Conservation (phyloP, 2,113 vertebrate genomes). For the Rutilus rutilus region DNA sequence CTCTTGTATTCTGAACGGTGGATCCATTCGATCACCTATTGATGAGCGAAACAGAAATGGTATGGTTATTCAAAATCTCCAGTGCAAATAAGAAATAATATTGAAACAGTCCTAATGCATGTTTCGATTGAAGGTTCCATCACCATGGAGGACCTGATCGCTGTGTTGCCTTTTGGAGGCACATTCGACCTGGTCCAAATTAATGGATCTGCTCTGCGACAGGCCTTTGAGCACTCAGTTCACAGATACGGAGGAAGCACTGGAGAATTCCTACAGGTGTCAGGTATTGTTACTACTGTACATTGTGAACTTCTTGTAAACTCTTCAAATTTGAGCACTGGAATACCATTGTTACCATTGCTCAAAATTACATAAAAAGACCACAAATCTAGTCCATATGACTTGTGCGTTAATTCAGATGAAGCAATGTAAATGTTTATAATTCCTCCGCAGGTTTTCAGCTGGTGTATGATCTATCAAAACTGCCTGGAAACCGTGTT, state of each 20-base stretch:
- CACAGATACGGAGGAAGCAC: constrained; percentile 76
- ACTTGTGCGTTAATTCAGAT: not conserved
- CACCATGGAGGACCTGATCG: constrained; percentile 85
- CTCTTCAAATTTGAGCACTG: not conserved
- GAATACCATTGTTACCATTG: not conserved
- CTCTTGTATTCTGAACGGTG: constrained; percentile 86
- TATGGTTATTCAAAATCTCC: constrained; percentile 53
- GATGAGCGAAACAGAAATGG: constrained; percentile 83
- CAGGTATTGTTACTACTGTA: constrained; percentile 72
- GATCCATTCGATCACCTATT: constrained; percentile 83
- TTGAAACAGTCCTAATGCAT: not conserved
- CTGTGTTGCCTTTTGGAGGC: constrained; percentile 89
- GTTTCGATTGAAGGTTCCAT: constrained; percentile 79
- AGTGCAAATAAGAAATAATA: not conserved
- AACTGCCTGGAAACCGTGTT: constrained; percentile 73
- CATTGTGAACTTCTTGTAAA: not conserved
- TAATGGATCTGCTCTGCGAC: constrained; percentile 85
- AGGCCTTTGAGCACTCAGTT: constrained; percentile 88
- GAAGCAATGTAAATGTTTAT: not conserved
- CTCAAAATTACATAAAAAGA: not conserved
- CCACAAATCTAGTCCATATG: not conserved
- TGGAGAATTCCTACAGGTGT: constrained; percentile 93
- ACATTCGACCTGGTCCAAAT: constrained; percentile 86
- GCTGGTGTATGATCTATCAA: constrained; percentile 81
- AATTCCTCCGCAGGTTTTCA: constrained; percentile 78